phyloP scores from a whole-genome alignment of 2,113 vertebrate genomes.

The Stigmatopora argus region DNA sequence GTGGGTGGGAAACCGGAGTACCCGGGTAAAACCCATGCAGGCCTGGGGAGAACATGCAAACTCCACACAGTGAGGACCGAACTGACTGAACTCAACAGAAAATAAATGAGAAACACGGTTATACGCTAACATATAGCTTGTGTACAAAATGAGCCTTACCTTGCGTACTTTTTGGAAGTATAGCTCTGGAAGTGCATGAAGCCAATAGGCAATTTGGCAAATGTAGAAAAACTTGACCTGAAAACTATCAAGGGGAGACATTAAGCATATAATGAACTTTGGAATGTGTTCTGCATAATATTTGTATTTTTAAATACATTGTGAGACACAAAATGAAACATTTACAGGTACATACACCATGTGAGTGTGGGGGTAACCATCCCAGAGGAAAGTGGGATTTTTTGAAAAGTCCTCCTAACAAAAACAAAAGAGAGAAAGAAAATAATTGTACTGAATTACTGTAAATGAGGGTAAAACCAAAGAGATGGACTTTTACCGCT shows the following conservation, averaged over 20 bases:
- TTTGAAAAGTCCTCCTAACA: constrained; percentile 76
- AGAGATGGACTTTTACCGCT: constrained; percentile 55
- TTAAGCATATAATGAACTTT: constrained; percentile 5
- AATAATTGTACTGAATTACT: constrained; percentile 6
- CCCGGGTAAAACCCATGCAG: no score
- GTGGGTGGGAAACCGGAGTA: no score
- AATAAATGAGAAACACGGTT: no score
- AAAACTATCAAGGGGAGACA: constrained; percentile 68
- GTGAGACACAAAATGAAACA: not conserved
- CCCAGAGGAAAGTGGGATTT: constrained; percentile 78
- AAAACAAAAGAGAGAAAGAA: constrained; percentile 17
- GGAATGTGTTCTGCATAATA: not conserved
- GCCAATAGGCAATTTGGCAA: constrained; percentile 84
- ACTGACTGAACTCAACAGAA: no score
- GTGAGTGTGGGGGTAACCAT: constrained; percentile 74
- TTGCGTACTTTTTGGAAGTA: constrained; percentile 81
- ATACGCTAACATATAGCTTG: not conserved
- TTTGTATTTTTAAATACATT: not conserved
- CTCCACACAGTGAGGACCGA: no score
- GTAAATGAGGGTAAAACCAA: not conserved
- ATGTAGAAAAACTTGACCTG: constrained; percentile 87
- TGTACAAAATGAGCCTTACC: constrained; percentile 52
- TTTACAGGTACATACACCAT: constrained; percentile 76
- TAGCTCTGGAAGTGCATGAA: constrained; percentile 78
- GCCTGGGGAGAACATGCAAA: no score